Evolutionary conservation across 2,888 invertebrate genomes (phyloP).

Genomic region (Polyommatus icarus): DNA sequence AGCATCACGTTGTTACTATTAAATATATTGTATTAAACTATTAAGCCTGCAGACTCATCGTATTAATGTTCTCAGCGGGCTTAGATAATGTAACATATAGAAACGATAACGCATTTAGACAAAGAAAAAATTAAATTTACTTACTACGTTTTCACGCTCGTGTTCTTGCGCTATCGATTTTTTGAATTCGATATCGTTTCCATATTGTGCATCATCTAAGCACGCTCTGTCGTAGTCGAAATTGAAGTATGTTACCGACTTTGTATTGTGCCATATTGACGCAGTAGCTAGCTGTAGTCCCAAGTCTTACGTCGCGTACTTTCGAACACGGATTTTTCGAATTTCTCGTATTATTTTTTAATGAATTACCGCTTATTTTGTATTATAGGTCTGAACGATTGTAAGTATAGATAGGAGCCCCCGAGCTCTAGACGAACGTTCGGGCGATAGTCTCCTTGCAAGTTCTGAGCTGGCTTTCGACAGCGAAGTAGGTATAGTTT

Average conservation of each 20-base stretch:
- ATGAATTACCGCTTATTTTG: slow-evolving; percentile 25
- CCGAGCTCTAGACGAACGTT: slow-evolving; percentile 31
- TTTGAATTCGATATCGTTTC: neutral
- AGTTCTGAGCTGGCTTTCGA: slow-evolving; percentile 45
- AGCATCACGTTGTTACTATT: neutral
- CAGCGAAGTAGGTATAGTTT: slow-evolving; percentile 48
- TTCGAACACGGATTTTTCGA: slow-evolving; percentile 9
- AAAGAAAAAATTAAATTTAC: too few relatives aligned
- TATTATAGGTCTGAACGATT: slow-evolving; percentile 25
- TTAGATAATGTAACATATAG: neutral
- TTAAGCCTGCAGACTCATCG: neutral
- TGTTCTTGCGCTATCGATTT: too few relatives aligned
- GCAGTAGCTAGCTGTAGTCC: slow-evolving; percentile 24
- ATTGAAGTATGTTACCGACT: slow-evolving; percentile 22
- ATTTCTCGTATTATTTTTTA: slow-evolving; percentile 19
- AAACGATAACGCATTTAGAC: neutral
- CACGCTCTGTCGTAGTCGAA: neutral
- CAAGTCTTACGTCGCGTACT: slow-evolving; percentile 26
- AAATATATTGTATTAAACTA: neutral
- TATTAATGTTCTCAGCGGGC: neutral
- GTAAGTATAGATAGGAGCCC: slow-evolving; percentile 37
- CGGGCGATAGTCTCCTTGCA: slow-evolving; percentile 36
- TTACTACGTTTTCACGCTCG: too few relatives aligned
- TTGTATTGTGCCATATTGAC: slow-evolving; percentile 27
- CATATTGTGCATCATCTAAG: neutral